Evolutionary conservation across 2,797 vertebrate species (phyloP), one percentile per base, ranked within the genome.

Genomic region (Lycodopsis pacificus): DNA sequence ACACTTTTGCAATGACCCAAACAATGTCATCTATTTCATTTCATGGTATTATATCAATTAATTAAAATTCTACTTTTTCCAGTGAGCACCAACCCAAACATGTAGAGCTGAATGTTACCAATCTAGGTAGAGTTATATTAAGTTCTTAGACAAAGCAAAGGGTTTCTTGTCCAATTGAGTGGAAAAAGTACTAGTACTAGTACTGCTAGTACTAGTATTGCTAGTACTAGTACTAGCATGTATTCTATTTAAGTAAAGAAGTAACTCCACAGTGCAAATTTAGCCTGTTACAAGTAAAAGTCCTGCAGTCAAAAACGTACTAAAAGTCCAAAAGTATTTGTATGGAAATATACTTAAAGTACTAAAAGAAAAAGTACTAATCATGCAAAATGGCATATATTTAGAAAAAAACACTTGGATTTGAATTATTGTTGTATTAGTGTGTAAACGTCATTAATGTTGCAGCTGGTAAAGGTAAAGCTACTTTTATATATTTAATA

Each of bases 1-100:
- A 74, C 68, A 42, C 66, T 82, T 80, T 69, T 77, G 72, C 85
- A 86, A 57, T 82, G 74, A 86, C 72, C 65, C 63, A 64, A 77
- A 76, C 17, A 73, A 44, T 66, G 77, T 77, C 56, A 66, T 82
- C 36, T 54, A 70, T 76, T 78, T 78, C 7, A 49, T 20, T 72
- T 42, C n/a, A 63, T 15, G 40, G 25, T 54, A 57, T 76, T 74
- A 69, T 64, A 77, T 61, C 49, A 46, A 53, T 57, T 0, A 71
- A 58, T 71, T 68, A 1, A 66, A 73, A 54, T 34, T 19, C 8
- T 42, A 51, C 44, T 67, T 77, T 65, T 56, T 57, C 68, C 57
- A 63, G 34, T n/a, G 7, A 65, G 19, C 65, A 64, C 71, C 61
- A 76, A 76, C 67, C 71, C 46, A 76, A 69, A 79, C 82, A 82